Percentiles rank a stretch among this genome's conserved stretches.
phyloP scores from a whole-genome alignment of 2,888 invertebrate genomes.

The Clanis bilineata region DNA sequence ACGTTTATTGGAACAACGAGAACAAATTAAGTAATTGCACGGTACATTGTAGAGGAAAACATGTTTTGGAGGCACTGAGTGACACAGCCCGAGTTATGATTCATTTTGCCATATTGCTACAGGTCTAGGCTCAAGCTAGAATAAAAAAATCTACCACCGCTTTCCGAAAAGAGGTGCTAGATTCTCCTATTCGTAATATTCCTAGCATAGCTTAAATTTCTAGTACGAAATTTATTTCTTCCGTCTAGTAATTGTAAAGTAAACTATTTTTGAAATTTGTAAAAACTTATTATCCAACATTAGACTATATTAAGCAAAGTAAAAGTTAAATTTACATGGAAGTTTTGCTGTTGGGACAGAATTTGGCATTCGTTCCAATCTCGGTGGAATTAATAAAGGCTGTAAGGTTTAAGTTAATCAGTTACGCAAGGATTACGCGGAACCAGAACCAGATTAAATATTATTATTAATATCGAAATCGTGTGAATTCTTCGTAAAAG shows the following conservation, averaged over 20 bases:
- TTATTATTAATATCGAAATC: background rate
- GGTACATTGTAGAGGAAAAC: slow-evolving; percentile 32
- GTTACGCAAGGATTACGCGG: background rate
- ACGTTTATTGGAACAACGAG: slow-evolving; percentile 30
- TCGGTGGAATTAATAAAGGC: background rate
- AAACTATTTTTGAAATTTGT: no score
- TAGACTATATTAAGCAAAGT: no score
- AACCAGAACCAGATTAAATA: background rate
- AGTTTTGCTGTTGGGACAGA: background rate
- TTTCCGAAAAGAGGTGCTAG: no score
- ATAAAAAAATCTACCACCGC: no score
- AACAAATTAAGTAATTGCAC: slow-evolving; percentile 46
- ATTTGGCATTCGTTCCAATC: background rate
- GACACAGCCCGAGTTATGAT: background rate
- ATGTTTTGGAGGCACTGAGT: slow-evolving; percentile 10
- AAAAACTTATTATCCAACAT: no score
- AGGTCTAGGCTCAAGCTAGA: no score
- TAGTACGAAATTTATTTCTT: no score
- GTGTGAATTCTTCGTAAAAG: background rate
- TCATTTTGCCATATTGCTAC: background rate
- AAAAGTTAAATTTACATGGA: no score
- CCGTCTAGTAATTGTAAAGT: no score
- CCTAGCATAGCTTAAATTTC: no score
- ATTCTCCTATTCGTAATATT: no score
- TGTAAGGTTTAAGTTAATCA: background rate